Percentiles rank a stretch among this genome's conserved stretches.
Evolutionary conservation across 92 coral and sea anemone genomes (phyloP).

Genomic region (Metridium senile): DNA sequence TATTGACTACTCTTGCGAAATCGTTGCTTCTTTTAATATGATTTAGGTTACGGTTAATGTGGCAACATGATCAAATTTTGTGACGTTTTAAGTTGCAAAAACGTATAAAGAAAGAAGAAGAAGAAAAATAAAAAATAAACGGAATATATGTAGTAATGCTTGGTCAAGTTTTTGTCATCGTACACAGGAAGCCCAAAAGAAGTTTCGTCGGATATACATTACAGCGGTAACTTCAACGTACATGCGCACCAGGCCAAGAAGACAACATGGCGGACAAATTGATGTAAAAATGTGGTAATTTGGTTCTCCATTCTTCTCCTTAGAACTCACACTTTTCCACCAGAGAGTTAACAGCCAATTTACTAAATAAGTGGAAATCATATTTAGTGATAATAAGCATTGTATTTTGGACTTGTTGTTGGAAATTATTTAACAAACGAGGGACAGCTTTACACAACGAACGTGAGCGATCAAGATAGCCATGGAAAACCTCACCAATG

Average conservation of each 20-base stretch:
- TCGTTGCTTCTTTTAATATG: no score
- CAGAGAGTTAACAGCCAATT: background rate
- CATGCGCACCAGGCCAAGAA: conserved; percentile 3
- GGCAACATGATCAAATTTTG: no score
- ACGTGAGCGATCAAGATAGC: background rate
- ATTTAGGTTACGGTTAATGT: no score
- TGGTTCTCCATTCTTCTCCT: background rate
- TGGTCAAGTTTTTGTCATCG: background rate
- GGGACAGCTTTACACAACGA: background rate
- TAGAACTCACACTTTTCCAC: background rate
- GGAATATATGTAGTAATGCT: no score
- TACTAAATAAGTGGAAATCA: background rate
- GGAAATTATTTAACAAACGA: background rate
- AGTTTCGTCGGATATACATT: background rate
- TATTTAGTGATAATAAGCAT: background rate
- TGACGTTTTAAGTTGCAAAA: no score
- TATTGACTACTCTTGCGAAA: no score
- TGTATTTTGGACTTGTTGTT: background rate
- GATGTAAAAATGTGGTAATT: background rate
- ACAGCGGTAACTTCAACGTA: background rate
- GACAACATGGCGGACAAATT: conserved; percentile 23
- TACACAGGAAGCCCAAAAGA: conserved; percentile 2
- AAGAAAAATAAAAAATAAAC: no score
- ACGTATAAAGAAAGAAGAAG: no score
- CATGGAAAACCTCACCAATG: conserved; percentile 60